Percentiles rank a stretch among this genome's conserved stretches.
phyloP scores from a whole-genome alignment of 2,888 invertebrate genomes.

The Candidula unifasciata region DNA sequence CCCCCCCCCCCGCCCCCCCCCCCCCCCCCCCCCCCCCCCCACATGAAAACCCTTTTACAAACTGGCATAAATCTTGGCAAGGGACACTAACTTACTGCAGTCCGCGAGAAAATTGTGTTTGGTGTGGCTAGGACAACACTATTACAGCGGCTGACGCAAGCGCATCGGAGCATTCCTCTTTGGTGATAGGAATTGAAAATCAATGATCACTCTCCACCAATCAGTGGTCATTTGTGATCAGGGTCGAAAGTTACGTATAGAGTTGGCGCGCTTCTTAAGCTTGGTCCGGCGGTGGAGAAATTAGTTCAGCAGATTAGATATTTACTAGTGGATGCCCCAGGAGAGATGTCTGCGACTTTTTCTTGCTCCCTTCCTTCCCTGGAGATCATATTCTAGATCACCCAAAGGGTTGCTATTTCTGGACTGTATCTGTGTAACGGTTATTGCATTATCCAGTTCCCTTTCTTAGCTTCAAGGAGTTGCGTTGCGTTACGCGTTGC shows the following conservation, averaged over 20 bases:
- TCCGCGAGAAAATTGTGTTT: constrained; percentile 36
- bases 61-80: background rate
- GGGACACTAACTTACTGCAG: constrained; percentile 33
- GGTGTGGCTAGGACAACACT: constrained; percentile 40
- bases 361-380: background rate
- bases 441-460: background rate
- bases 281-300: constrained; percentile 39
- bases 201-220: constrained; percentile 48
- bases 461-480: no score
- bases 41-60: constrained; percentile 5
- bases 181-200: constrained; percentile 45
- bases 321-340: constrained; percentile 30
- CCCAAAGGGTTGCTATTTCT: background rate
- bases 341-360: background rate
- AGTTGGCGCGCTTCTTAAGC: constrained; percentile 30
- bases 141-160: constrained; percentile 46
- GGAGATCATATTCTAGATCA: background rate
- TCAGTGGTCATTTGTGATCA: constrained; percentile 50
- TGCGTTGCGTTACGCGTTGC: no score
- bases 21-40: background rate
- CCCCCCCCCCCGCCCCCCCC: background rate
- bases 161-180: constrained; percentile 45
- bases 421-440: background rate
- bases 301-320: constrained; percentile 49
- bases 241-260: constrained; percentile 45